Evolutionary conservation across 2,888 invertebrate genomes (phyloP), one percentile per base, ranked within the genome.

Genomic region (Piscicola geometra): DNA sequence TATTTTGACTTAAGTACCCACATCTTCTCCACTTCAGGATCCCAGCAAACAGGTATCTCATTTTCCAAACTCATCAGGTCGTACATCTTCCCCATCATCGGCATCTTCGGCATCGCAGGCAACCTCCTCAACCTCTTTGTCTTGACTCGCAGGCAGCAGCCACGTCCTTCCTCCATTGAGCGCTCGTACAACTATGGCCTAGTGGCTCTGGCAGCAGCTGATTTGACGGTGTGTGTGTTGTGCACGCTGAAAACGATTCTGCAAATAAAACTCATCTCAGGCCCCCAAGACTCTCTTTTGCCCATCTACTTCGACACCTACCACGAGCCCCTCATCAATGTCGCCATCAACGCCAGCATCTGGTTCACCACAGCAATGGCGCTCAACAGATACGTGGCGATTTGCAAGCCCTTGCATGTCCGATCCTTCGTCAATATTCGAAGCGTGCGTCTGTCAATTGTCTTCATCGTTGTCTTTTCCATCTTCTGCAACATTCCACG

Each of bases 61-160:
- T 5, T 41, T 5, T 41, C 41, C 15, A 15, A 41, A 5, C 9
- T 41, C 41, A 41, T 41, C 41, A 15, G 41, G 9, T 41, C 41
- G 41, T 41, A 41, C 74, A 87, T 90, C 60, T 84, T 91, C 80
- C 91, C 91, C 76, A 86, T 89, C 77, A 90, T 91, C 81, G 91
- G 91, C 83, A 86, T 89, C 77, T 86, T 91, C 78, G 91, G 91
- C 69, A 90, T 92, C 81, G 87, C 91, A 75, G 92, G 92, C 66
- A 92, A 92, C 85, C 88, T 91, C 60, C 88, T 92, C 79, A 92
- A 92, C 86, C 87, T 92, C 79, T 88, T 91, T 80, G 92, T 92
- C 30, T 88, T 92, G 78, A 91, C 91, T 60, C 88, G 91, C 77
- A 79, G 84, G 33, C 83, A 83, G 78, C 78, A 84, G 28, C 81